Conservation (phyloP, 2,113 vertebrate genomes). For the Calyptomena viridis region DNA sequence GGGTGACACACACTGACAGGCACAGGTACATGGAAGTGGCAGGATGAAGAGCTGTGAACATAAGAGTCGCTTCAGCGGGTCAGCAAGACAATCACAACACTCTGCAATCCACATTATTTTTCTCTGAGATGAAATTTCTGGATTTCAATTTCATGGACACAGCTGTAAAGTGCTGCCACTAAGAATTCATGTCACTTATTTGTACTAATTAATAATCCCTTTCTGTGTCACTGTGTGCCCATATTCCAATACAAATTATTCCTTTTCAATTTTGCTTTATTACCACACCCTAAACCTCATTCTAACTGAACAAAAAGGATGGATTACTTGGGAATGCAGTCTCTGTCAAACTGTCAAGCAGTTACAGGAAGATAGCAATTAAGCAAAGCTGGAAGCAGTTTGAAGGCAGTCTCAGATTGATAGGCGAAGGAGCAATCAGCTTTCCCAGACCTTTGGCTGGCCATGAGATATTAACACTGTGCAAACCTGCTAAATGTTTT, state of each 20-base stretch:
- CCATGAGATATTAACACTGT: neutral
- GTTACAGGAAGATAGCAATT: conserved; percentile 49
- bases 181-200: neutral
- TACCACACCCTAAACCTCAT: neutral
- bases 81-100: neutral
- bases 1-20: neutral
- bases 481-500: neutral
- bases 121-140: neutral
- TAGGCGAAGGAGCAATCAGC: conserved; percentile 1
- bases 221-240: neutral
- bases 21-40: neutral
- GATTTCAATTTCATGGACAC: neutral
- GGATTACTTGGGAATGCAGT: neutral
- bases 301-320: neutral
- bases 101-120: neutral
- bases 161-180: neutral
- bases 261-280: neutral
- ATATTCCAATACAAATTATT: neutral
- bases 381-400: conserved; percentile 35
- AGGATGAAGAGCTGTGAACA: neutral
- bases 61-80: neutral
- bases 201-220: neutral
- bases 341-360: neutral
- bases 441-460: neutral
- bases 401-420: conserved; percentile 7